Evolutionary conservation across 2,888 invertebrate genomes (phyloP).

Genomic region (Phaedon cochleariae): DNA sequence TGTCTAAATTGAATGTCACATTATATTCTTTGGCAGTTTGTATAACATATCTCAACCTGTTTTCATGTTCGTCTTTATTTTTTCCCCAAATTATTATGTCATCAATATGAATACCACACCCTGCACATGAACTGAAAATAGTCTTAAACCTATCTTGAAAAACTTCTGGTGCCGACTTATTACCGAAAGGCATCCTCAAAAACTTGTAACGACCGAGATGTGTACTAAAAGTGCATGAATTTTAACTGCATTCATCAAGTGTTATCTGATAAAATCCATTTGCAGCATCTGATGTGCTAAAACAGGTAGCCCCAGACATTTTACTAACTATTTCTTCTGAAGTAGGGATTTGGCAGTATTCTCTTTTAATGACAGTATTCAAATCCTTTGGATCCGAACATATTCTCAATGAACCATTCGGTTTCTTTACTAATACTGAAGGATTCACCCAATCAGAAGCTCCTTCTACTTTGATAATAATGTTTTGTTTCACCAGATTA

Average conservation of each 20-base stretch:
- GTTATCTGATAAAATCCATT: constrained; percentile 8
- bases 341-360: constrained; percentile 17
- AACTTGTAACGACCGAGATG: constrained; percentile 4
- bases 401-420: neutral
- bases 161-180: constrained; percentile 2
- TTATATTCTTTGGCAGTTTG: constrained; percentile 21
- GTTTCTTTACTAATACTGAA: neutral
- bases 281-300: constrained; percentile 14
- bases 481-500: neutral
- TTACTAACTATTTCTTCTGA: constrained; percentile 8
- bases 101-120: constrained; percentile 20
- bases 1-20: constrained; percentile 29
- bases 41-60: constrained; percentile 17
- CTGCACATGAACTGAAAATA: neutral
- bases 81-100: constrained; percentile 28
- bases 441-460: neutral
- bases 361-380: constrained; percentile 16
- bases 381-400: constrained; percentile 10
- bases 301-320: constrained; percentile 3
- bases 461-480: too few species aligned
- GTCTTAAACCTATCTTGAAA: neutral
- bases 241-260: constrained; percentile 2
- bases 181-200: neutral
- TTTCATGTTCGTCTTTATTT: constrained; percentile 27
- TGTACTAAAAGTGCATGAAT: constrained; percentile 4